Conservation (phyloP, 1,140 invertebrate species). For the Drosophila carrolli region DNA sequence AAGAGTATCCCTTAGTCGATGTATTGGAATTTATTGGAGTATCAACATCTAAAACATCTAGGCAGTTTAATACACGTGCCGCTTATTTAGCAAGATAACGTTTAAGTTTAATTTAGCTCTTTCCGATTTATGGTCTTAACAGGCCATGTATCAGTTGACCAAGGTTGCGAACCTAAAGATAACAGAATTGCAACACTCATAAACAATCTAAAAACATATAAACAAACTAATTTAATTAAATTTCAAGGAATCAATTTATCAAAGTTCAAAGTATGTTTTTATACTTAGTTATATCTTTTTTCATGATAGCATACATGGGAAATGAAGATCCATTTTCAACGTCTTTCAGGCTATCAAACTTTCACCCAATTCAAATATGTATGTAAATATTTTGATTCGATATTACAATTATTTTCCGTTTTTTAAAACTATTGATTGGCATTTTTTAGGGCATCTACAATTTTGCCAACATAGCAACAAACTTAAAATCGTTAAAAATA, state of each 20-base stretch:
- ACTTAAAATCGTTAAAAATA: not conserved
- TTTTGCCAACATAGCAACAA: not conserved
- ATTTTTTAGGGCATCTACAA: too few relatives aligned
- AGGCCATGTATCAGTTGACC: not conserved
- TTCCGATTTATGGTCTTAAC: not conserved
- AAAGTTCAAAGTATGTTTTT: slow-evolving; percentile 14
- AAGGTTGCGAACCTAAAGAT: not conserved
- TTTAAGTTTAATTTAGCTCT: slow-evolving; percentile 2
- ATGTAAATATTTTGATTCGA: too few relatives aligned
- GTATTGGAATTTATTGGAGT: too few relatives aligned
- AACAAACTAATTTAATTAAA: slow-evolving; percentile 17
- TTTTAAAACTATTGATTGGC: too few relatives aligned
- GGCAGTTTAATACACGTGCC: slow-evolving; percentile 29
- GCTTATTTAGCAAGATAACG: slow-evolving; percentile 13
- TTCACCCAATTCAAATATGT: not conserved
- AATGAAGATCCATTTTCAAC: not conserved
- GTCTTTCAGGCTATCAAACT: not conserved
- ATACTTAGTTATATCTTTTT: not conserved
- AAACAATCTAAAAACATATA: not conserved
- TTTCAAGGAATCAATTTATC: slow-evolving; percentile 1
- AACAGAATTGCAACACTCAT: not conserved
- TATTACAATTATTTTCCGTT: too few relatives aligned
- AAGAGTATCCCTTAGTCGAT: slow-evolving; percentile 21
- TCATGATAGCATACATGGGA: not conserved
- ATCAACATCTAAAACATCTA: slow-evolving; percentile 6